Conservation (phyloP, 2,888 invertebrate genomes). For the Brachyptera putata region DNA sequence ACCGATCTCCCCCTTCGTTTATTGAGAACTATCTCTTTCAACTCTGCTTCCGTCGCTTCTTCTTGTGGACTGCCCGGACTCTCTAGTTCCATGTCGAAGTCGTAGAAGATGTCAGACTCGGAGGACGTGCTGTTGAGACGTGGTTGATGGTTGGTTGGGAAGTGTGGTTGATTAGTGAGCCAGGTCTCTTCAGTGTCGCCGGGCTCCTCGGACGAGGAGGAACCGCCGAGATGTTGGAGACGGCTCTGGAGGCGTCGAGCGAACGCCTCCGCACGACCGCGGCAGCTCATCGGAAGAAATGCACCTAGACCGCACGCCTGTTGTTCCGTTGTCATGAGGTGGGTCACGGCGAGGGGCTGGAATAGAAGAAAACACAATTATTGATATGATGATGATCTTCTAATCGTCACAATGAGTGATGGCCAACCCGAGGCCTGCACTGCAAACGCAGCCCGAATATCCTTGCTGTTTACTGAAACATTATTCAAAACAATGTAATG, state of each 20-base stretch:
- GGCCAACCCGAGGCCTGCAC: too few species aligned
- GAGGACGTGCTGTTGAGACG: conserved; percentile 43
- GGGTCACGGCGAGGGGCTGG: too few species aligned
- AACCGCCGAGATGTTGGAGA: conserved; percentile 63
- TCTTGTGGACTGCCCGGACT: conserved; percentile 58
- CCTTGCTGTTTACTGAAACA: too few species aligned
- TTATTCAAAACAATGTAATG: too few species aligned
- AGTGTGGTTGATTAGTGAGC: conserved; percentile 39
- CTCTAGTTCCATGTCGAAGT: conserved; percentile 51
- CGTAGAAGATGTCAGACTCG: conserved; percentile 42
- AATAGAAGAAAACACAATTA: too few species aligned
- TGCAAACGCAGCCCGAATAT: too few species aligned
- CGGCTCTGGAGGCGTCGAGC: conserved; percentile 72
- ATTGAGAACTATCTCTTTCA: conserved; percentile 41
- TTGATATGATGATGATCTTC: too few species aligned
- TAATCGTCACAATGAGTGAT: too few species aligned
- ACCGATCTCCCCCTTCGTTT: conserved; percentile 36
- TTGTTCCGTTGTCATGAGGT: conserved; percentile 54
- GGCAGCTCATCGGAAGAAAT: conserved; percentile 71
- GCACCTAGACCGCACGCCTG: conserved; percentile 63
- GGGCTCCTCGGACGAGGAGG: conserved; percentile 47
- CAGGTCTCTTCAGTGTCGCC: conserved; percentile 39
- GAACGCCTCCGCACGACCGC: conserved; percentile 75
- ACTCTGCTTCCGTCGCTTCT: conserved; percentile 47
- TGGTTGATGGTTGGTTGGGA: conserved; percentile 49